Conservation (phyloP, 2,113 vertebrate genomes). For the Bos javanicus region DNA sequence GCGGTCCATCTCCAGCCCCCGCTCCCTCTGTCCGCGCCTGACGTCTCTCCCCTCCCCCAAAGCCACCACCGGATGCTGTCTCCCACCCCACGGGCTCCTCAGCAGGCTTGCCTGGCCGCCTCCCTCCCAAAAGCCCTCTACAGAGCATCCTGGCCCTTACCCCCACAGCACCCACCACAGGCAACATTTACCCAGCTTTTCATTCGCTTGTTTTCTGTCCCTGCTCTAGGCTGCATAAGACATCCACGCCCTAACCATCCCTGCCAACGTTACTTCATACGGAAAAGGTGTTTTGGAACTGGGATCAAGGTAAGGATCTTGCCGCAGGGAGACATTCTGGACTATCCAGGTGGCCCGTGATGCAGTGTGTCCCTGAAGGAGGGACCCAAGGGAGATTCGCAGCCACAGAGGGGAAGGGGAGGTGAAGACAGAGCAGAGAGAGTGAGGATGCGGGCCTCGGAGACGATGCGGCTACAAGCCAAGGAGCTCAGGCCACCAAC, state of each 20-base stretch:
- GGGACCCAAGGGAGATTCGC: rapidly evolving
- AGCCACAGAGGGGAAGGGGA: not conserved
- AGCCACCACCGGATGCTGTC: not conserved
- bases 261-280: rapidly evolving
- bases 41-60: rapidly evolving
- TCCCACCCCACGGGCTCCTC: not conserved
- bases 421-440: rapidly evolving
- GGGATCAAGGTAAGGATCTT: not conserved
- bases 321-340: not conserved
- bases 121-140: rapidly evolving
- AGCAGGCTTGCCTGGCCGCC: not conserved
- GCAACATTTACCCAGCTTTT: rapidly evolving
- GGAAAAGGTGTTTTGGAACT: not conserved
- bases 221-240: not conserved
- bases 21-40: rapidly evolving
- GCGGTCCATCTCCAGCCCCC: not conserved
- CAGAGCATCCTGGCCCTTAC: not conserved
- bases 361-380: rapidly evolving
- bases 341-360: rapidly evolving
- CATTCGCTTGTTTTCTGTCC: not conserved
- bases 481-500: rapidly evolving
- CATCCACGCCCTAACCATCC: rapidly evolving
- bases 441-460: rapidly evolving
- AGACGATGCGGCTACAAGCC: rapidly evolving
- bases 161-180: not conserved